A percentile compares a stretch with the other conserved stretches of the same genome.
Conservation (phyloP, 1,140 invertebrate genomes). For the Stegodyphus dumicola region DNA sequence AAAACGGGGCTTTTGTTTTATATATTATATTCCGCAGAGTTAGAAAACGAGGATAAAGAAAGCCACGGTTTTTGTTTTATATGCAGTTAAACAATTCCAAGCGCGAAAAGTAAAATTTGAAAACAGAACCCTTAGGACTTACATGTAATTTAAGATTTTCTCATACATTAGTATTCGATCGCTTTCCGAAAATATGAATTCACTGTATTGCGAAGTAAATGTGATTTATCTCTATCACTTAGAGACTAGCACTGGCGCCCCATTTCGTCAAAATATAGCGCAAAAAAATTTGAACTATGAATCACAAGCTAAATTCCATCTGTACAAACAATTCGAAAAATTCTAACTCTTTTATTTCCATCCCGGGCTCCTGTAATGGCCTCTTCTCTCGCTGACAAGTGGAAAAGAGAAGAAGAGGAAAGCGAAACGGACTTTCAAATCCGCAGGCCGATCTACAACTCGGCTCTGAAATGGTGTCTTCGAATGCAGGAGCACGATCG, state of each 20-base stretch:
- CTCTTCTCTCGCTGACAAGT: slow-evolving; percentile 12
- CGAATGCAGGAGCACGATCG: slow-evolving; percentile 59
- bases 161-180: slow-evolving; percentile 29
- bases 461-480: slow-evolving; percentile 24
- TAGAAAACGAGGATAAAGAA: no score
- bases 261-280: background rate
- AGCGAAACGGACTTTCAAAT: slow-evolving; percentile 22
- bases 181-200: background rate
- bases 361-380: slow-evolving; percentile 3
- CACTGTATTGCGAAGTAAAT: background rate
- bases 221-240: slow-evolving; percentile 13
- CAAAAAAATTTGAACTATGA: slow-evolving; percentile 20
- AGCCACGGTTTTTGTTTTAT: no score
- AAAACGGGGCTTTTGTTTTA: no score
- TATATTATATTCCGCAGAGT: no score
- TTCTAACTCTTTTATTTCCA: slow-evolving; percentile 46
- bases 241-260: background rate
- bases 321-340: slow-evolving; percentile 46
- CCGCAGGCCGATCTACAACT: background rate
- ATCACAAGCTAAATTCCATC: slow-evolving; percentile 34
- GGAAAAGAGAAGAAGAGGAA: slow-evolving; percentile 26
- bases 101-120: no score
- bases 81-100: no score
- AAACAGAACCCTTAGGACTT: no score
- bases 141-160: no score